A percentile compares a stretch with the other conserved stretches of the same genome.
phyloP scores from a whole-genome alignment of 2,797 vertebrate genomes.

The Poecilia gillii region DNA sequence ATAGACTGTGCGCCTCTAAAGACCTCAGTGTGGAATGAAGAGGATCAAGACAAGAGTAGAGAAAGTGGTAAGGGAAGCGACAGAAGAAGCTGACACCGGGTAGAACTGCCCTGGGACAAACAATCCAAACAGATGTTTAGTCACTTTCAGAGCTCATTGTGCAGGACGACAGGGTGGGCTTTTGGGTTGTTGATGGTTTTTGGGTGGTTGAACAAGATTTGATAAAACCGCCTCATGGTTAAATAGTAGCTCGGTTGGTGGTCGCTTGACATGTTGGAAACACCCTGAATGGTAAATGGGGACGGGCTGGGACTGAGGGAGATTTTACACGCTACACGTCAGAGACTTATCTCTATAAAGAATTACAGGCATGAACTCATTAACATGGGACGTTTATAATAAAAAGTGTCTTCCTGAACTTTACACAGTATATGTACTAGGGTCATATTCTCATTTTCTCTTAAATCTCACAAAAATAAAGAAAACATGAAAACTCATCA shows the following conservation, averaged over 20 bases:
- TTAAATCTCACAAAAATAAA: neutral
- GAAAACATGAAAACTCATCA: neutral
- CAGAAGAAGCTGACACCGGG: conserved; percentile 51
- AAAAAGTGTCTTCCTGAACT: neutral
- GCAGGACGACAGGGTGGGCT: conserved; percentile 15
- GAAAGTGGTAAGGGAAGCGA: conserved; percentile 61
- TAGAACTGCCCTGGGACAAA: conserved; percentile 61
- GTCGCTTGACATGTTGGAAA: conserved; percentile 1
- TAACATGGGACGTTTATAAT: neutral
- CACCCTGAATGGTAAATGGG: neutral
- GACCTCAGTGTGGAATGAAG: conserved; percentile 72
- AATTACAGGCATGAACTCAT: neutral
- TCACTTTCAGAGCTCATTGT: conserved; percentile 41
- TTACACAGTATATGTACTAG: neutral
- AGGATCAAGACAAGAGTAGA: conserved; percentile 68
- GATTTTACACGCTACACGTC: neutral
- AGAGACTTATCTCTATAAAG: neutral
- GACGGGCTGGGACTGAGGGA: neutral
- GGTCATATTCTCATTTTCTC: neutral
- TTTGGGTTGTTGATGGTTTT: conserved; percentile 19
- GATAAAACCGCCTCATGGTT: conserved; percentile 31
- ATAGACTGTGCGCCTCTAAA: conserved; percentile 65
- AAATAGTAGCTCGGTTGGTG: conserved; percentile 15
- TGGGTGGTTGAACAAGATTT: conserved; percentile 23
- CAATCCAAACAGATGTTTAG: conserved; percentile 67